A percentile compares a stretch with the other conserved stretches of the same genome.
Evolutionary conservation across 2,113 vertebrate genomes (phyloP).

Genomic region (Tupaia chinensis): DNA sequence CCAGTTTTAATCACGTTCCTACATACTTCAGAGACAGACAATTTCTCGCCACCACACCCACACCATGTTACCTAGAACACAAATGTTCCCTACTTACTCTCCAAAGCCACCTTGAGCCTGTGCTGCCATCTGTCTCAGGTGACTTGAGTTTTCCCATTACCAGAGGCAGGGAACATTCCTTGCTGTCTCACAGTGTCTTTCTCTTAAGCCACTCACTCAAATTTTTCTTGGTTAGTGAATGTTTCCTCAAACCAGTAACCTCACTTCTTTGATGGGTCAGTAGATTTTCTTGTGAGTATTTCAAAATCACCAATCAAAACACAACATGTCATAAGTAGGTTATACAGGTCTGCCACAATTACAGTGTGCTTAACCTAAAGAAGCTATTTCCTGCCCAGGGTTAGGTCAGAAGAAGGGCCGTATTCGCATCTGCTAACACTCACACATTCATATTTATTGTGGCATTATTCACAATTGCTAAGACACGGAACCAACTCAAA

Average conservation of each 20-base stretch:
- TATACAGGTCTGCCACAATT: slow-evolving; percentile 25
- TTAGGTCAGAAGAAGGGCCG: neutral
- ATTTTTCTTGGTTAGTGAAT: neutral
- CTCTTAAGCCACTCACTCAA: neutral
- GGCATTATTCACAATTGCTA: too few relatives aligned
- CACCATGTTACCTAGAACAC: neutral
- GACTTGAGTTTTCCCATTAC: neutral
- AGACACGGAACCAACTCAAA: too few relatives aligned
- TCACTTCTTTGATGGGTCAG: slow-evolving; percentile 22
- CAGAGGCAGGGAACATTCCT: neutral
- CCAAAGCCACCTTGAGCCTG: neutral
- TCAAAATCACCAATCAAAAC: slow-evolving; percentile 57
- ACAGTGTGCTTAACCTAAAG: neutral
- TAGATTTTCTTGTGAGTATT: slow-evolving; percentile 18
- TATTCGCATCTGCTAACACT: slow-evolving; percentile 16
- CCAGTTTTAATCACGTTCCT: neutral
- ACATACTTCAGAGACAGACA: neutral
- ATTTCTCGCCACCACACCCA: neutral
- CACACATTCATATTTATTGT: too few relatives aligned
- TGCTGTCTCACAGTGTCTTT: neutral
- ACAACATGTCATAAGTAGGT: slow-evolving; percentile 16
- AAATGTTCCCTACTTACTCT: neutral
- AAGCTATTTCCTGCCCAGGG: neutral
- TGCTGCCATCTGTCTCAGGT: neutral
- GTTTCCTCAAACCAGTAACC: neutral